A percentile compares a stretch with the other conserved stretches of the same genome.
These are phyloP conservation scores for Petrocephalus zakoni DNA, from an alignment of 2,113 vertebrate genomes.

Conservation along the genomic window DNA sequence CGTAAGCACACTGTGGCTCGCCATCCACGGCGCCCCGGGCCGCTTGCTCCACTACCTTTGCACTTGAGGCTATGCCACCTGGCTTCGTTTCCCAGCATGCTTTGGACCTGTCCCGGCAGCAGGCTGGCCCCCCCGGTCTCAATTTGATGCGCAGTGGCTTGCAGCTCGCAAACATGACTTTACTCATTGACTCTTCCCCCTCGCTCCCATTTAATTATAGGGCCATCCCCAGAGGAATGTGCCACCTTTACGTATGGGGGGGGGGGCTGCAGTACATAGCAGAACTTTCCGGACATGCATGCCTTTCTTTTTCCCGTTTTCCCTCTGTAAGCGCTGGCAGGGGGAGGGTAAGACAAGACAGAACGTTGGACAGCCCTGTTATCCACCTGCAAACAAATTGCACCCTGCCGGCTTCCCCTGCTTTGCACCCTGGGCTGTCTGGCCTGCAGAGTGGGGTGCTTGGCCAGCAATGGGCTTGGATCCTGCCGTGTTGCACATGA, in stretches of 20 bases:
- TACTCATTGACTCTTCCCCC: slow-evolving; percentile 56
- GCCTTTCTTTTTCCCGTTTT: neutral
- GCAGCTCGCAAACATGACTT: slow-evolving; percentile 33
- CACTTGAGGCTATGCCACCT: neutral
- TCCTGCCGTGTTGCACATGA: neutral
- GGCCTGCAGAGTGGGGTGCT: neutral
- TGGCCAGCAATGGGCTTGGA: neutral
- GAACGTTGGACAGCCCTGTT: neutral
- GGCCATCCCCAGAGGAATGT: slow-evolving; percentile 54
- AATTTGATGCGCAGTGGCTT: neutral
- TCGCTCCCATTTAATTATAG: slow-evolving; percentile 55
- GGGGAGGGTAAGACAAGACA: neutral
- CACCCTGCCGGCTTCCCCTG: no score
- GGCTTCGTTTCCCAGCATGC: slow-evolving; percentile 6
- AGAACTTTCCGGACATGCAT: neutral
- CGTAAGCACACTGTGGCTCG: no score
- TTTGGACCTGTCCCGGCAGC: neutral
- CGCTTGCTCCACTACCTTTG: neutral
- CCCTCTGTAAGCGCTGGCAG: neutral
- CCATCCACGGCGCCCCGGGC: no score
- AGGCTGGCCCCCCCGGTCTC: neutral
- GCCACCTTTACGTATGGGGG: neutral
- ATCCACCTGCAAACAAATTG: neutral
- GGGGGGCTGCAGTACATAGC: neutral
- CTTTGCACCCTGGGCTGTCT: no score